These are phyloP conservation scores for Antrozous pallidus DNA, from an alignment of 2,797 vertebrate species.

Conservation along the genomic window DNA sequence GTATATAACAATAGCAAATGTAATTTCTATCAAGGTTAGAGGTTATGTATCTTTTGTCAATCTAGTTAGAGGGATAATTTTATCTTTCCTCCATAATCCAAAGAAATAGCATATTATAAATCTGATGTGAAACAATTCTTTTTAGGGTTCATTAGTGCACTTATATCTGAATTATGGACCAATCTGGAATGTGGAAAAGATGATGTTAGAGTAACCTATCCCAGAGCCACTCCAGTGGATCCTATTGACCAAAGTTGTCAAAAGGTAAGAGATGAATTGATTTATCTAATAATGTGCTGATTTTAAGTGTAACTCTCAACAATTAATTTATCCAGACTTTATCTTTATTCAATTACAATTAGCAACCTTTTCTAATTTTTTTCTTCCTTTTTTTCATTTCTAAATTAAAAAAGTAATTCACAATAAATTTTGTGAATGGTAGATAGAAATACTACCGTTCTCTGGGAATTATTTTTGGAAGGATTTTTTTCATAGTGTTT, in stretches of 20 bases:
- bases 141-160: slow-evolving; percentile 90
- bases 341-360: neutral
- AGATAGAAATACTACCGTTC: neutral
- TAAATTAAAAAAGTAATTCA: neutral
- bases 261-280: slow-evolving; percentile 85
- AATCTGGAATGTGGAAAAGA: slow-evolving; percentile 92
- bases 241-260: slow-evolving; percentile 93
- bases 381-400: neutral
- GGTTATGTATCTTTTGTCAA: neutral
- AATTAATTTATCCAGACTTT: neutral
- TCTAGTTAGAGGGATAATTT: neutral
- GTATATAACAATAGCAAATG: neutral
- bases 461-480: neutral
- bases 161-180: slow-evolving; percentile 93
- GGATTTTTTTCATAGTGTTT: neutral
- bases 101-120: neutral
- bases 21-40: no score
- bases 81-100: neutral
- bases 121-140: neutral
- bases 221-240: slow-evolving; percentile 91
- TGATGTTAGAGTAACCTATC: slow-evolving; percentile 89
- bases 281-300: neutral
- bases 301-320: neutral
- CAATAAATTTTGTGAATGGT: neutral
- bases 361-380: neutral